These are phyloP conservation scores for Raphicerus campestris DNA, from an alignment of 2,113 vertebrate species.

Conservation along the genomic window DNA sequence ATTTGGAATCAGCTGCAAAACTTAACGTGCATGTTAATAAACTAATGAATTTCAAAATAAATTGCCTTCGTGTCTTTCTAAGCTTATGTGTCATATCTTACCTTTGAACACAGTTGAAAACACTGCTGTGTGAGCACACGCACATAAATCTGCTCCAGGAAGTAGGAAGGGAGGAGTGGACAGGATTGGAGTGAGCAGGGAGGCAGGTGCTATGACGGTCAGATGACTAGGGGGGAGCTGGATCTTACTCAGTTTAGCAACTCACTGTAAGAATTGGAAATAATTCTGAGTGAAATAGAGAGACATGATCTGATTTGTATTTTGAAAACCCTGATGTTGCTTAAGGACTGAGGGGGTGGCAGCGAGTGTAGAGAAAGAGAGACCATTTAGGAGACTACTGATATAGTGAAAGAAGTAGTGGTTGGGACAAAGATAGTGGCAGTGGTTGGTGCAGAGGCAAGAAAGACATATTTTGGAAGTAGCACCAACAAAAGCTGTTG, in stretches of 20 bases:
- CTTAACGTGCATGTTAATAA: not conserved
- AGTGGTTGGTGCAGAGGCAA: not conserved
- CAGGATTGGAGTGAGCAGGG: not conserved
- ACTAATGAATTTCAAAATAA: not conserved
- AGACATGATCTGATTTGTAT: not conserved
- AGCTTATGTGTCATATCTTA: not conserved
- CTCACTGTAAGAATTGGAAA: not conserved
- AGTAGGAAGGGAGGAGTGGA: not conserved
- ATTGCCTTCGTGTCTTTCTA: not conserved
- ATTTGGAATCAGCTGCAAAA: conserved; percentile 1
- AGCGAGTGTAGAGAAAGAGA: not conserved
- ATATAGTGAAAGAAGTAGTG: not conserved
- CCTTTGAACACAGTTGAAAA: not conserved
- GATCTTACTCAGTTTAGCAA: not conserved
- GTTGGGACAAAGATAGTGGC: not conserved
- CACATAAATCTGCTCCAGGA: not conserved
- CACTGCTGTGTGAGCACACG: not conserved
- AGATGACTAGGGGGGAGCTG: not conserved
- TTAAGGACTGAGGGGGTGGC: not conserved
- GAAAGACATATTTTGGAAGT: not conserved
- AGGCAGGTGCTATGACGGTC: not conserved
- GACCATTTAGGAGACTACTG: not conserved
- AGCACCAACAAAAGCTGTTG: not conserved
- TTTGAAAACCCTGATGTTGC: not conserved
- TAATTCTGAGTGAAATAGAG: not conserved